Percentiles rank a stretch among this genome's conserved stretches.
Conservation (phyloP, 2,888 invertebrate genomes). For the Neoascia interrupta region DNA sequence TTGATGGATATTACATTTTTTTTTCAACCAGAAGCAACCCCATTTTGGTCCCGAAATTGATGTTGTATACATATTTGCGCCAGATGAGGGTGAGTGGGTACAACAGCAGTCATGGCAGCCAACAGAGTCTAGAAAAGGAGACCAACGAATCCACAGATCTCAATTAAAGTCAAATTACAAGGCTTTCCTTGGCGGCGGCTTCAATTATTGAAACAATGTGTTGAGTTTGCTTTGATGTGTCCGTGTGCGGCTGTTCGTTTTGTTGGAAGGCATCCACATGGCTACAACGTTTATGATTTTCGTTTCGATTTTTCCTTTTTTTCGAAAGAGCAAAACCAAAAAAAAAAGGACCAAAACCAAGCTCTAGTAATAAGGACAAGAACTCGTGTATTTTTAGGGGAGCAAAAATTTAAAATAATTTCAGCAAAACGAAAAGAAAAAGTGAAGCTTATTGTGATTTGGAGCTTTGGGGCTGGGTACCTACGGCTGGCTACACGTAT, state of each 20-base stretch:
- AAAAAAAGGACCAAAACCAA: background rate
- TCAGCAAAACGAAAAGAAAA: background rate
- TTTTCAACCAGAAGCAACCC: constrained; percentile 36
- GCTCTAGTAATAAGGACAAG: no score
- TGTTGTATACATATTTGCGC: background rate
- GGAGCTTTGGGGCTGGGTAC: no score
- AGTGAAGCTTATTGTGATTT: no score
- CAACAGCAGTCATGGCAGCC: background rate
- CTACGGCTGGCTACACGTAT: no score
- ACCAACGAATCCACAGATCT: constrained; percentile 55
- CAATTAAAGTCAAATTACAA: constrained; percentile 66
- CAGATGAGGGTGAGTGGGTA: background rate
- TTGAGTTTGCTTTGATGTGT: constrained; percentile 57
- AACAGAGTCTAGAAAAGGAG: background rate
- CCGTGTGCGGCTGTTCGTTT: constrained; percentile 38
- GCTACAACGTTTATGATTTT: constrained; percentile 13
- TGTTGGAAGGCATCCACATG: constrained; percentile 38
- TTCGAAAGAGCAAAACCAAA: background rate
- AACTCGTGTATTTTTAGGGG: no score
- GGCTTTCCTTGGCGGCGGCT: constrained; percentile 42
- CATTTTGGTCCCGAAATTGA: constrained; percentile 4
- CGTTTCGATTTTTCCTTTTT: constrained; percentile 1
- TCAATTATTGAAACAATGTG: constrained; percentile 64
- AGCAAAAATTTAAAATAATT: no score
- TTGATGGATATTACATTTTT: constrained; percentile 64